phyloP scores from a whole-genome alignment of 2,113 vertebrate species.

The Eclectus roratus region DNA sequence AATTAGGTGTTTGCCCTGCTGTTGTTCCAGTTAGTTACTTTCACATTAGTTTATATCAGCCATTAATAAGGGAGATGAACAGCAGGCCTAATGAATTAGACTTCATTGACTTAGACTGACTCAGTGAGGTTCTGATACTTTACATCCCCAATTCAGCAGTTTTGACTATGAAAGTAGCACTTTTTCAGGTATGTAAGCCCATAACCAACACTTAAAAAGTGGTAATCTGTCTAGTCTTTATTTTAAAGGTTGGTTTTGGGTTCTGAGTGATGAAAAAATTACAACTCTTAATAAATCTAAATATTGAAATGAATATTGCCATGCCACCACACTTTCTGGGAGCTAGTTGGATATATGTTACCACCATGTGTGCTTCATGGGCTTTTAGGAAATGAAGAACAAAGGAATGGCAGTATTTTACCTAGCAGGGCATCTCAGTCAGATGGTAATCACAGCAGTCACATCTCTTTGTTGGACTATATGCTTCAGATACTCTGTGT shows the following conservation, averaged over 20 bases:
- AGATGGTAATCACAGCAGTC: not conserved
- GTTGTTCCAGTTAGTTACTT: not conserved
- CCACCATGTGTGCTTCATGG: accelerated
- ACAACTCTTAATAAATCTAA: accelerated
- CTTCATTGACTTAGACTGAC: not conserved
- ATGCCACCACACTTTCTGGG: not conserved
- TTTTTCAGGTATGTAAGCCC: not conserved
- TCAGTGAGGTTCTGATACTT: not conserved
- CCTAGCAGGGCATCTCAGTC: not conserved
- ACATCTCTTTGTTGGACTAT: not conserved
- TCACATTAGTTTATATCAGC: constrained; percentile 34
- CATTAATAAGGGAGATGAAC: not conserved
- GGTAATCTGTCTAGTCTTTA: not conserved
- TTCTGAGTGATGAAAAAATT: not conserved
- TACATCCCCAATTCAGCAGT: not conserved
- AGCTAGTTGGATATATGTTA: not conserved
- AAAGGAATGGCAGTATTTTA: accelerated
- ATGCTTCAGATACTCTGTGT: not conserved
- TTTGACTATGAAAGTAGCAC: not conserved
- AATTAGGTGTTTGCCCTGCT: not conserved
- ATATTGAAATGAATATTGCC: not conserved
- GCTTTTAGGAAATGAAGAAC: not conserved
- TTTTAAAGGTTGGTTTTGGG: not conserved
- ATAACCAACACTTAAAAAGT: not conserved
- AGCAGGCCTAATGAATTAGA: not conserved